A percentile compares a stretch with the other conserved stretches of the same genome.
Conservation (phyloP, 2,113 vertebrate genomes). For the Melanotaenia duboulayi region DNA sequence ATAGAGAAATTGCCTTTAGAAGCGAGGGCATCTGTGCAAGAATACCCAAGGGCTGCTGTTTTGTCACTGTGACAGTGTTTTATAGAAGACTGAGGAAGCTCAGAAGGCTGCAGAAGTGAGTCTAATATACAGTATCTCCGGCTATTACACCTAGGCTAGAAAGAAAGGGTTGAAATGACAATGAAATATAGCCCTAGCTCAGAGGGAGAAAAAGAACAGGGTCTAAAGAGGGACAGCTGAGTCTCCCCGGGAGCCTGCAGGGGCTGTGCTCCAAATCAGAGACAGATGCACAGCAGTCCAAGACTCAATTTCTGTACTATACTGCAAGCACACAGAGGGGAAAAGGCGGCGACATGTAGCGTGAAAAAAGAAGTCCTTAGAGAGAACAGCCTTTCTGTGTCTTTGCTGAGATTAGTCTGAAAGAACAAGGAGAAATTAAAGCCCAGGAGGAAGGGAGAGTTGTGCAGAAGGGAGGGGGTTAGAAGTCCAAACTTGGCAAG, state of each 20-base stretch:
- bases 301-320: slow-evolving; percentile 56
- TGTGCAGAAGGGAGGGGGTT: slow-evolving; percentile 10
- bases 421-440: slow-evolving; percentile 79
- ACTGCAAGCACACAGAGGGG: slow-evolving; percentile 58
- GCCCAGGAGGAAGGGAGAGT: slow-evolving; percentile 58
- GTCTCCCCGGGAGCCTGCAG: slow-evolving; percentile 72
- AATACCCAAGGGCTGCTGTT: slow-evolving; percentile 76
- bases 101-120: slow-evolving; percentile 65
- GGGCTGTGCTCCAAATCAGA: slow-evolving; percentile 76
- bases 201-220: slow-evolving; percentile 72
- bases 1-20: slow-evolving; percentile 71
- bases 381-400: slow-evolving; percentile 62
- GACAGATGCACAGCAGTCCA: slow-evolving; percentile 69
- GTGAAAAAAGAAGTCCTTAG: slow-evolving; percentile 59
- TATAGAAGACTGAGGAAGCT: slow-evolving; percentile 79
- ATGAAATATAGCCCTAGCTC: slow-evolving; percentile 74
- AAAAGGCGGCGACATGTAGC: slow-evolving; percentile 65
- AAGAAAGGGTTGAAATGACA: slow-evolving; percentile 75
- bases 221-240: slow-evolving; percentile 78
- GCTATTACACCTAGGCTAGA: slow-evolving; percentile 75
- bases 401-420: slow-evolving; percentile 72
- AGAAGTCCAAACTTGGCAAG: slow-evolving; percentile 69
- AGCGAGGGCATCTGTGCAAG: slow-evolving; percentile 68
- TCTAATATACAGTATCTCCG: slow-evolving; percentile 77
- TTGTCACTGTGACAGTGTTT: slow-evolving; percentile 83